Evolutionary conservation across 2,888 invertebrate genomes (phyloP), one percentile per base, ranked within the genome.

Genomic region (Maniola hyperantus): DNA sequence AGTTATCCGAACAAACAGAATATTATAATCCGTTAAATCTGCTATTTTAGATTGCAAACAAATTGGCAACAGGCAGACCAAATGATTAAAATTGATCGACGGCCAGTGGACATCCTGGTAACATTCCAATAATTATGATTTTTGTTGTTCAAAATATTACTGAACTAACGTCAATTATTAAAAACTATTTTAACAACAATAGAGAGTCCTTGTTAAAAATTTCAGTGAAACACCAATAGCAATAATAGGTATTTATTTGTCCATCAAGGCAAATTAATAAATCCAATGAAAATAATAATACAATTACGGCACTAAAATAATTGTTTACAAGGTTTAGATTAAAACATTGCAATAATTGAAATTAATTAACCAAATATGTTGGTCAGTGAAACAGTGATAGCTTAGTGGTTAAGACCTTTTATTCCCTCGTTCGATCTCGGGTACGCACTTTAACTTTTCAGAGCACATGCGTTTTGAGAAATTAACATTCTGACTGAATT

Each of bases 1-100:
- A n/a, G n/a, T n/a, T n/a, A n/a, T n/a, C n/a, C n/a, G n/a, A n/a
- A n/a, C n/a, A n/a, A n/a, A n/a, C n/a, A n/a, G n/a, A n/a, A n/a
- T n/a, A n/a, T n/a, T n/a, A n/a, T n/a, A n/a, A n/a, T n/a, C n/a
- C n/a, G n/a, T n/a, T n/a, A 8, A 36, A 36, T 36, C 8, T 36
- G 11, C 55, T 39, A 63, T 63, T 68, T 63, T 46, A 59, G 48
- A 62, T 39, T 62, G 46, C 64, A 61, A 53, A 55, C 46, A 78
- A 80, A 80, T 77, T 65, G 65, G 36, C 57, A 34, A n/a, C 39
- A 48, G 42, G n/a, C 39, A 61, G 50, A 46, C 61, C 60, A 61
- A 63, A 64, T 67, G 39, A 67, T 69, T 69, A 69, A 69, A 66
- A 69, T 66, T 69, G 69, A 66, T 66, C 42, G 69, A 64, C 64